These are phyloP conservation scores for Chaetorhynchus papuensis DNA, from an alignment of 2,113 vertebrate genomes.

Conservation along the genomic window DNA sequence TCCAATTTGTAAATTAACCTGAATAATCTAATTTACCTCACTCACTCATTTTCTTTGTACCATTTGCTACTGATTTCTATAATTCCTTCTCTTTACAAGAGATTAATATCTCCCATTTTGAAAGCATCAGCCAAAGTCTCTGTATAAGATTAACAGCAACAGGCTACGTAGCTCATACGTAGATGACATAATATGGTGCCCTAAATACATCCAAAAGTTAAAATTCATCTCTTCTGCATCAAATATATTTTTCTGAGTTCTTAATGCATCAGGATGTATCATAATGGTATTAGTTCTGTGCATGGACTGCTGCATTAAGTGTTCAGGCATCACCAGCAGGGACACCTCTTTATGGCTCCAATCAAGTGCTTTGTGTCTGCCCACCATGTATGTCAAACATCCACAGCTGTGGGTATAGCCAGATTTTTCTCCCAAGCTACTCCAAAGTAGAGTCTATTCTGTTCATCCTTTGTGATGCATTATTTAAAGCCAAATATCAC, in stretches of 20 bases:
- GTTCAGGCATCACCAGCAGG: neutral
- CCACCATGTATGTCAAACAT: neutral
- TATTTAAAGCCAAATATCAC: neutral
- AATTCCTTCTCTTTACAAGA: neutral
- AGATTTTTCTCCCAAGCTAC: neutral
- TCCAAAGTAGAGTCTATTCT: neutral
- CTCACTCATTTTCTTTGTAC: neutral
- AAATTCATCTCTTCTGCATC: neutral
- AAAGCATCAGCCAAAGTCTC: neutral
- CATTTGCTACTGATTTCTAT: neutral
- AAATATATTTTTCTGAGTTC: neutral
- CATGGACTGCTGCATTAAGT: neutral
- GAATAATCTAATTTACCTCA: neutral
- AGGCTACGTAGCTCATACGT: neutral
- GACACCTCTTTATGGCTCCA: neutral
- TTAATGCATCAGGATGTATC: neutral
- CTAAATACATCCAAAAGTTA: neutral
- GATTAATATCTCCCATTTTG: neutral
- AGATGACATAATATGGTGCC: neutral
- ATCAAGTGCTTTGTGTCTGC: neutral
- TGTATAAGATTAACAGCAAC: neutral
- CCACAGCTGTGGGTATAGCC: neutral
- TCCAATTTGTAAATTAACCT: neutral
- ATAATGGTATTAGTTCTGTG: neutral
- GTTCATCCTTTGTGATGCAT: neutral